Evolutionary conservation across 2,113 vertebrate genomes (phyloP).

Genomic region (Lonchura striata): DNA sequence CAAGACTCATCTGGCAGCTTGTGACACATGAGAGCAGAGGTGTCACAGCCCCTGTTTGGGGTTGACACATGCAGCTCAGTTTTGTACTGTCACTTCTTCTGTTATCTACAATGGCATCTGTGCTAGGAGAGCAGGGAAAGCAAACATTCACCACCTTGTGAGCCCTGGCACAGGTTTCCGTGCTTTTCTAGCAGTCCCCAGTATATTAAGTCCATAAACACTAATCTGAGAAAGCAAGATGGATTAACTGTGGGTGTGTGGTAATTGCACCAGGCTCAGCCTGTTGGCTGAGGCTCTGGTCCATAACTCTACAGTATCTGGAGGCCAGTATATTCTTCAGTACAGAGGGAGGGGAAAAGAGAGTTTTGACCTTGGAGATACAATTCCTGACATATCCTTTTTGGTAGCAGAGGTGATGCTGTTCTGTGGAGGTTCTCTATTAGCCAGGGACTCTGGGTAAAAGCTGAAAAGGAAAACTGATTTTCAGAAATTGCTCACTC

Average conservation of each 20-base stretch:
- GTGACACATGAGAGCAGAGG: accelerated
- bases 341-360: not conserved
- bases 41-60: not conserved
- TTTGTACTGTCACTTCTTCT: not conserved
- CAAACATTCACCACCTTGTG: not conserved
- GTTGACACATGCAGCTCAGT: not conserved
- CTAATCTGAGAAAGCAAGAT: accelerated
- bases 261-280: not conserved
- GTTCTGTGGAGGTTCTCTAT: not conserved
- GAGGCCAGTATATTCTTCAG: not conserved
- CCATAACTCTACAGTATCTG: accelerated
- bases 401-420: not conserved
- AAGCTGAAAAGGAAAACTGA: not conserved
- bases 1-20: not conserved
- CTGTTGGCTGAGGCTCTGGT: not conserved
- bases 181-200: not conserved
- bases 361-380: not conserved
- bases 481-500: not conserved
- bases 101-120: not conserved
- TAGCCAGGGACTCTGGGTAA: not conserved
- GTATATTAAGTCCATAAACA: not conserved
- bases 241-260: not conserved
- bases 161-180: not conserved
- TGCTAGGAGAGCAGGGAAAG: not conserved
- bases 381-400: not conserved